These are phyloP conservation scores for Drosophila nigrodunni DNA, from an alignment of 1,140 invertebrate genomes.

Conservation along the genomic window DNA sequence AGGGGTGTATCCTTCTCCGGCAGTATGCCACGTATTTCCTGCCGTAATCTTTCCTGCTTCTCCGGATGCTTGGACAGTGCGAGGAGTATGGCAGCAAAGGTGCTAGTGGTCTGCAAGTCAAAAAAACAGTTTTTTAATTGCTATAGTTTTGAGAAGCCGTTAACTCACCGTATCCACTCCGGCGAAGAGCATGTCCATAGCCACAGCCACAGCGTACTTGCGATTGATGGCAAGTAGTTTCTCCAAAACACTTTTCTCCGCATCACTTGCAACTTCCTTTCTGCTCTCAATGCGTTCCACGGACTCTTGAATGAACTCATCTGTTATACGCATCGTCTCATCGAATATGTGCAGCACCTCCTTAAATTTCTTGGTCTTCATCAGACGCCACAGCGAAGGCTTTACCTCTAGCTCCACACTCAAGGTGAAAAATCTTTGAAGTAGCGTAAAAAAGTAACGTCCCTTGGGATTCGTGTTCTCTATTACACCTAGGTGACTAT, in stretches of 20 bases:
- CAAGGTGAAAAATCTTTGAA: conserved; percentile 87
- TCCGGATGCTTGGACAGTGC: conserved; percentile 88
- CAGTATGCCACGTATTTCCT: conserved; percentile 87
- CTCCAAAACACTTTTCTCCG: conserved; percentile 85
- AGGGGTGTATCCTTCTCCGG: conserved; percentile 85
- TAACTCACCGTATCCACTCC: conserved; percentile 90
- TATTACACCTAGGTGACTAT: conserved; percentile 87
- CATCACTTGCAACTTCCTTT: conserved; percentile 47
- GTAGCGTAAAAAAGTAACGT: conserved; percentile 86
- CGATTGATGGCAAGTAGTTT: conserved; percentile 87
- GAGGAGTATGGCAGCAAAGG: conserved; percentile 37
- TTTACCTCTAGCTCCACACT: conserved; percentile 87
- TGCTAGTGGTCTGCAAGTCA: conserved; percentile 50
- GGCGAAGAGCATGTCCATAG: conserved; percentile 89
- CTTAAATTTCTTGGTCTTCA: conserved; percentile 86
- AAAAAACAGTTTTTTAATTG: neutral
- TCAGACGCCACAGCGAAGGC: conserved; percentile 87
- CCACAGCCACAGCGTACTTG: conserved; percentile 87
- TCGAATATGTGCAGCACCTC: conserved; percentile 84
- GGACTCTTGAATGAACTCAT: conserved; percentile 34
- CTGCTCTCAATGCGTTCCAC: conserved; percentile 67
- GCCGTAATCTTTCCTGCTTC: conserved; percentile 89
- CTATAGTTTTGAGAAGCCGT: neutral
- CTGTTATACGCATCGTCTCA: conserved; percentile 11
- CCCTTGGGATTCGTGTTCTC: conserved; percentile 85